Conservation (phyloP, 2,113 vertebrate species). For the Corythornis madagascariensis region DNA sequence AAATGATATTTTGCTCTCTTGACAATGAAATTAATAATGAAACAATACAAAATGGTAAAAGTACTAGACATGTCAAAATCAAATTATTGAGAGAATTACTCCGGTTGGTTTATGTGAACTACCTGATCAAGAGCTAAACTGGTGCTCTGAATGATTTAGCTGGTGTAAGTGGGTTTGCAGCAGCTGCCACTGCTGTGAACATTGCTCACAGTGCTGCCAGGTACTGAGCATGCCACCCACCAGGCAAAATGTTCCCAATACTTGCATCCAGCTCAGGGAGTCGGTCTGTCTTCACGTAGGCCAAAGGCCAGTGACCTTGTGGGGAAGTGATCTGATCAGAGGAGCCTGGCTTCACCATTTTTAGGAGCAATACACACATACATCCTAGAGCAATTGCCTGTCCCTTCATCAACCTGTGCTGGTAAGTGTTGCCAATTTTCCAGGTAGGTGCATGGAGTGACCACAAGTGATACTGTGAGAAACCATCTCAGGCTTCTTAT, state of each 20-base stretch:
- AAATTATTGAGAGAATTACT: background rate
- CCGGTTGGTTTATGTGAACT: background rate
- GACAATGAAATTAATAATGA: background rate
- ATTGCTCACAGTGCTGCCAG: background rate
- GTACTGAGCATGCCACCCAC: accelerated
- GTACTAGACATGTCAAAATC: background rate
- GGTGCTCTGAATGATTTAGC: background rate
- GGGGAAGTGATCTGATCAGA: background rate
- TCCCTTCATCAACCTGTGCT: background rate
- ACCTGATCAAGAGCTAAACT: background rate
- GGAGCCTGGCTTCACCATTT: background rate
- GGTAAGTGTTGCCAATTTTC: background rate
- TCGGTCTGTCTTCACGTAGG: background rate
- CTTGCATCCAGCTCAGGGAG: background rate
- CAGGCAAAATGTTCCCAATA: background rate
- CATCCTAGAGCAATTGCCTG: background rate
- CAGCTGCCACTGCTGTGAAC: background rate
- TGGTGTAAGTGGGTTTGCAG: background rate
- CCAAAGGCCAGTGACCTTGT: background rate
- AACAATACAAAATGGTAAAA: background rate
- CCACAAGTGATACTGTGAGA: background rate
- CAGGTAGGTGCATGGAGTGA: background rate
- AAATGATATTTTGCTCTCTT: background rate
- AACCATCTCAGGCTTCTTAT: background rate
- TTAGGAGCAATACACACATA: background rate